Evolutionary conservation across 2,888 invertebrate genomes (phyloP).

Genomic region (Globia sparganii): DNA sequence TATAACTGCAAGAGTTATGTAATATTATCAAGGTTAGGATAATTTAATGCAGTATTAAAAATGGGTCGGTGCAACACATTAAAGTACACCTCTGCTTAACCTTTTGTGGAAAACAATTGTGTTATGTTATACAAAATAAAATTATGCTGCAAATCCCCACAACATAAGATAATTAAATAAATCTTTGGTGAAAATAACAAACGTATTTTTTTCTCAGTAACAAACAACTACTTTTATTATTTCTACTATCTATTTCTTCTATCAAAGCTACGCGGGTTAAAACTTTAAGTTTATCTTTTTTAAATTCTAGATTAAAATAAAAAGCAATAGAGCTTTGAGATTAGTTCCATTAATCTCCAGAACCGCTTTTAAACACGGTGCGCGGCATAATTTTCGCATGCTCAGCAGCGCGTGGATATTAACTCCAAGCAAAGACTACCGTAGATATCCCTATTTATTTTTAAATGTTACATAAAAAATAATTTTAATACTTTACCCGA

Average conservation of each 20-base stretch:
- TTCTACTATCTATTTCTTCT: too few species aligned
- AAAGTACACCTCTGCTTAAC: not conserved
- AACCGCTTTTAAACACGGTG: conserved; percentile 52
- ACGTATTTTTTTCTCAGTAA: not conserved
- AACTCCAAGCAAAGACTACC: conserved; percentile 51
- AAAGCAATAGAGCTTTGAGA: conserved; percentile 47
- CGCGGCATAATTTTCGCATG: conserved; percentile 53
- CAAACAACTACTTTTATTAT: too few species aligned
- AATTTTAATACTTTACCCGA: not conserved
- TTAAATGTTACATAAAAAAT: not conserved
- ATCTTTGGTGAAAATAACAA: not conserved
- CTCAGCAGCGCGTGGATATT: conserved; percentile 51
- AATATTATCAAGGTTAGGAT: too few species aligned
- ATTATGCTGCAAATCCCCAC: not conserved
- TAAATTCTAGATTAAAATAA: conserved; percentile 42
- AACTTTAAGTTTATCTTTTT: conserved; percentile 8
- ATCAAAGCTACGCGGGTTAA: not conserved
- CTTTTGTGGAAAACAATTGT: not conserved
- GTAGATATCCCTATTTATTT: conserved; percentile 27
- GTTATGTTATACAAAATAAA: not conserved
- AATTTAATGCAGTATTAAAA: not conserved
- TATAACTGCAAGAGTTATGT: too few species aligned
- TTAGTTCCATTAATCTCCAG: conserved; percentile 57
- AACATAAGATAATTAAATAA: not conserved
- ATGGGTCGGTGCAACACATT: not conserved